These are phyloP conservation scores for Chamaedrilus cognettii DNA, from an alignment of 2,888 invertebrate species.

Conservation along the genomic window DNA sequence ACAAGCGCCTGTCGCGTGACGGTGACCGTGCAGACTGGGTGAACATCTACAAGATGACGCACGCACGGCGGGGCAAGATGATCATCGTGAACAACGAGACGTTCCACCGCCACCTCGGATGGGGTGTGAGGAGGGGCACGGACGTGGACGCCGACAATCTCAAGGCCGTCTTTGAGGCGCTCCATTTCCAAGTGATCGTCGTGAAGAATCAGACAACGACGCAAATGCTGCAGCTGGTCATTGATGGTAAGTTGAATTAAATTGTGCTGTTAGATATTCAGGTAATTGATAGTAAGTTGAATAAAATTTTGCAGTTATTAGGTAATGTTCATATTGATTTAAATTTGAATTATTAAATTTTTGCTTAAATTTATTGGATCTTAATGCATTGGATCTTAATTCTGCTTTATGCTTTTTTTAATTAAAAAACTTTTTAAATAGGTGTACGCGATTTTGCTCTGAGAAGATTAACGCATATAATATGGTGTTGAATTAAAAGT, in stretches of 20 bases:
- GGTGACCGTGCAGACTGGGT: not conserved
- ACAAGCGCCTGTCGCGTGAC: not conserved
- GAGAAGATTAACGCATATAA: too few species aligned
- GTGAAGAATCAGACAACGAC: not conserved
- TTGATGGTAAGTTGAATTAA: not conserved
- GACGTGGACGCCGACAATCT: constrained; percentile 3
- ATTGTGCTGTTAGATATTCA: too few species aligned
- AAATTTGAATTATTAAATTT: too few species aligned
- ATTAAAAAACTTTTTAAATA: too few species aligned
- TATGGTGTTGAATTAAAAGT: too few species aligned
- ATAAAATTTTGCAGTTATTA: too few species aligned
- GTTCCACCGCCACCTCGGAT: constrained; percentile 63
- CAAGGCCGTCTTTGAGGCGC: not conserved
- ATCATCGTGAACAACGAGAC: constrained; percentile 88
- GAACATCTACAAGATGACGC: constrained; percentile 78
- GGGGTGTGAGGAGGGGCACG: not conserved
- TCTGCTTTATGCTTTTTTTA: too few species aligned
- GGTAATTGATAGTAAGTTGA: too few species aligned
- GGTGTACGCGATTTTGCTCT: too few species aligned
- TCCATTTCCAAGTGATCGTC: not conserved
- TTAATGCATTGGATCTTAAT: too few species aligned
- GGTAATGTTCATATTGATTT: too few species aligned
- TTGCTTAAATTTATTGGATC: too few species aligned
- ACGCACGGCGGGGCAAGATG: constrained; percentile 76
- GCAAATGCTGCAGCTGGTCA: not conserved